Base-by-base conservation (phyloP, 2,888 invertebrate genomes). In the Tanypteryx hageni region DNA sequence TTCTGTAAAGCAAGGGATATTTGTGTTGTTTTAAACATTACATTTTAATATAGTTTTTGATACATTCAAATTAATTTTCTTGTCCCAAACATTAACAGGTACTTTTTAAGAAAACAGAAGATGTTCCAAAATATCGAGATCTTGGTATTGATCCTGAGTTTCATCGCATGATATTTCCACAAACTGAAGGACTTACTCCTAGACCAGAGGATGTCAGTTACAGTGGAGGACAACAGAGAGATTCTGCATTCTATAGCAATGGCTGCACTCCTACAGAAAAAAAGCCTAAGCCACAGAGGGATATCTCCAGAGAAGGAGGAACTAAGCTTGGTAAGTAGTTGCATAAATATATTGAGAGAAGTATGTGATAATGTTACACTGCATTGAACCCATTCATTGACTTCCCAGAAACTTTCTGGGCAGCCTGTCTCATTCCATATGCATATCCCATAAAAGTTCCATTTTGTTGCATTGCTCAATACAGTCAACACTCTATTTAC, bases 81-180 rank as follows among this genome's bases (percentile, higher is more conserved):
- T 44, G 44, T 44, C 44, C 44, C 44, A 44, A 44, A 44, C 5
- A 44, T 44, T 94, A 94, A 18, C 94, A 97, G 97, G 95, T 97
- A 93, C 95, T 96, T 92, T 96, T 96, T 94, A 96, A 96, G 94
- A 96, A 96, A 94, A 95, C 95, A 92, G 94, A 95, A 8, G 95
- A 97, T 85, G 94, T 95, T 27, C 96, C 97, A 0, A 93, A 94
- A 57, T 93, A 94, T 14, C 94, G 94, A 93, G 94, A 95, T 93
- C 94, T 94, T 92, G 94, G 94, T 56, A 94, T 94, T 93, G 97
- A 97, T 94, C 96, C 96, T 27, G 96, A 96, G 93, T 97, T 97
- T 95, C 95, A 97, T 76, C 95, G 96, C 93, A 95, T 96, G 93
- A 97, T 97, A 86, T 97, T 97, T 95, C 94, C 96, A 58, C 96